Evolutionary conservation across 1,140 invertebrate species (phyloP), one percentile per base, ranked within the genome.

Genomic region (Drosophila tristis): DNA sequence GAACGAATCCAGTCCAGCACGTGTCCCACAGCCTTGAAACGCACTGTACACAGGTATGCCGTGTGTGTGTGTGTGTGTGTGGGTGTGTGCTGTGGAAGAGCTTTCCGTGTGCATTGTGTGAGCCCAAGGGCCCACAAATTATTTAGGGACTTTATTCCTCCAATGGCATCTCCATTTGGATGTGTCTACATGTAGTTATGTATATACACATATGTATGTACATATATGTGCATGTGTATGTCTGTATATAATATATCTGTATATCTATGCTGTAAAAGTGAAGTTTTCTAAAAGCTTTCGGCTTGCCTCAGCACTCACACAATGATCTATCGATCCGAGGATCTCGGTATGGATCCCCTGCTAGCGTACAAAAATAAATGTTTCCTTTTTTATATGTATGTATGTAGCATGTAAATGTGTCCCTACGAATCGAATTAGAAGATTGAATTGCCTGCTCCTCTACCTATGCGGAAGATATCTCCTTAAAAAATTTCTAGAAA

Each of bases 401-500:
- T 20, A 20, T 20, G 2, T 20, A 20, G 20, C 2, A 20, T 20
- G 23, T 25, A 25, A 25, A 25, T 25, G 15, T 51, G 31, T 53
- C 63, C 49, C 74, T 63, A 51, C 55, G 7, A 55, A 60, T 75
- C 58, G 55, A 57, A 63, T 63, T 42, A 29, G 48, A 70, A 55
- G 58, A 45, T 60, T 50, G 42, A 13, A 60, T 68, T 42, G 31
- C 39, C 61, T 58, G 29, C 29, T 29, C 29, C 5, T 7, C 5
- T 7, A 16, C 26, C 29, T 7, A 3, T 31, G 2, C 2, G 31
- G 31, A 31, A 8, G 35, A 39, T 13, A 39, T 13, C 35, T 74
- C 42, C 42, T 73, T 65, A 58, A 64, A 85, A 85, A 86, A 86
- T 53, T 86, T 86, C 76, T 85, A 85, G 80, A 85, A 85, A 85